A percentile compares a stretch with the other conserved stretches of the same genome.
Evolutionary conservation across 2,888 invertebrate species (phyloP).

Genomic region (Monoplex corrugatus): DNA sequence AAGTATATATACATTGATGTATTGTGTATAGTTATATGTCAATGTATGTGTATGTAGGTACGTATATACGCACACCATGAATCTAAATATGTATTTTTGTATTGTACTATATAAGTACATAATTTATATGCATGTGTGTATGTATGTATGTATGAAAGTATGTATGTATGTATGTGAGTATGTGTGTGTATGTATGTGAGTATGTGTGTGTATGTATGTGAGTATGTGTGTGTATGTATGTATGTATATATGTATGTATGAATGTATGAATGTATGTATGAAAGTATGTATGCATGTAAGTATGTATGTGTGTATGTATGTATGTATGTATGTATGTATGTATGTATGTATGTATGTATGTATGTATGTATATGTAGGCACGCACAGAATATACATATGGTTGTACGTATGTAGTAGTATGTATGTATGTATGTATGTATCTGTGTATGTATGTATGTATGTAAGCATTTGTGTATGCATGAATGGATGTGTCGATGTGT

Average conservation of each 20-base stretch:
- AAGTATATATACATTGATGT: too few species aligned
- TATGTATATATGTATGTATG: neutral
- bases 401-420: neutral
- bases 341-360: constrained; percentile 13
- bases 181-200: neutral
- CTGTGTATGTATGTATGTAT: too few species aligned
- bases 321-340: constrained; percentile 22
- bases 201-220: constrained; percentile 6
- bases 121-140: neutral
- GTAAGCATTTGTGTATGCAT: too few species aligned
- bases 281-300: neutral
- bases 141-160: constrained; percentile 11
- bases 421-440: neutral
- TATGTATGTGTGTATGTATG: neutral
- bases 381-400: neutral
- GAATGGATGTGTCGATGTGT: too few species aligned
- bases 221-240: constrained; percentile 8
- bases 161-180: constrained; percentile 7
- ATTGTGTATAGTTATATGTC: too few species aligned
- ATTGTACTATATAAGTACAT: too few species aligned
- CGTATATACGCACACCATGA: too few species aligned
- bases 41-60: too few species aligned
- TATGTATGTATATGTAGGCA: neutral
- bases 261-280: neutral
- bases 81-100: too few species aligned